Evolutionary conservation across 2,797 vertebrate species (phyloP).

Genomic region (Anableps anableps): DNA sequence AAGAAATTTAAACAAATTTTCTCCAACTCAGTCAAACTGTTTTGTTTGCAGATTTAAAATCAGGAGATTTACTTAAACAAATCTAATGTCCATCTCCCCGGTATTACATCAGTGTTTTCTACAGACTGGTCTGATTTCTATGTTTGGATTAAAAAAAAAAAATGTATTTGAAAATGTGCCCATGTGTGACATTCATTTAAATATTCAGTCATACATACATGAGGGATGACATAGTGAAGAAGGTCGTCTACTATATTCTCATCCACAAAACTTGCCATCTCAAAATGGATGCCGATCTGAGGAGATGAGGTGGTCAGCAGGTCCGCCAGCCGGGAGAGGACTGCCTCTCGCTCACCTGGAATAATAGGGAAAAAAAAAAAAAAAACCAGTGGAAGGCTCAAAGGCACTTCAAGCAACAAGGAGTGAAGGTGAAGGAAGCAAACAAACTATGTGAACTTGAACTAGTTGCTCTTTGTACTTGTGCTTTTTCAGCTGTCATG

Average conservation of each 20-base stretch:
- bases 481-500: background rate
- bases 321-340: slow-evolving; percentile 76
- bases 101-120: background rate
- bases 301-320: slow-evolving; percentile 76
- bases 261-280: slow-evolving; percentile 90
- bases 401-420: background rate
- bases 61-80: slow-evolving; percentile 22
- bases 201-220: slow-evolving; percentile 65
- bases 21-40: background rate
- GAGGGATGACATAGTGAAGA: slow-evolving; percentile 78
- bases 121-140: background rate
- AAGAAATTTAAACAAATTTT: too few species aligned
- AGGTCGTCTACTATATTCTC: slow-evolving; percentile 83
- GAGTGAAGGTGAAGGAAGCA: background rate
- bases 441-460: background rate
- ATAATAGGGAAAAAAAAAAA: background rate
- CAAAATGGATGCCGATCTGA: slow-evolving; percentile 83
- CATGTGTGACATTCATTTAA: background rate
- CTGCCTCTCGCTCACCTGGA: slow-evolving; percentile 79
- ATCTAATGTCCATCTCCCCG: background rate
- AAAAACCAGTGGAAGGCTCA: background rate
- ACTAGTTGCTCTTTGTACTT: background rate
- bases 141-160: background rate
- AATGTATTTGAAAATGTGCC: background rate
- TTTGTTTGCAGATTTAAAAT: slow-evolving; percentile 26